Evolutionary conservation across 2,797 vertebrate genomes (phyloP).

Genomic region (Microchirus variegatus): DNA sequence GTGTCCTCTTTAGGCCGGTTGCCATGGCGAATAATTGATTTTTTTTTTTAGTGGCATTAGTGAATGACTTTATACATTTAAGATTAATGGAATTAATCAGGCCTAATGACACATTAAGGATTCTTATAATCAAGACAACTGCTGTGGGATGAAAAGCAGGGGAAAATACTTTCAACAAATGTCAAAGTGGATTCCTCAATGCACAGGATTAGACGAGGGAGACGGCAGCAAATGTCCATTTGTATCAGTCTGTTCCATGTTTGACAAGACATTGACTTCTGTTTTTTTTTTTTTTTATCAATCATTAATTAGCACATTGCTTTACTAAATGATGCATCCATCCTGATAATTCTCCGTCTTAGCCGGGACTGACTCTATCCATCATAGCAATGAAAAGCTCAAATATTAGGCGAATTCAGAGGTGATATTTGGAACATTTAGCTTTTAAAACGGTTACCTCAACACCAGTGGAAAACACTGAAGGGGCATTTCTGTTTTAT

Average conservation of each 20-base stretch:
- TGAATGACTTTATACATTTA: conserved; percentile 72
- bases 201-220: conserved; percentile 4
- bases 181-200: conserved; percentile 35
- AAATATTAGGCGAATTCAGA: background rate
- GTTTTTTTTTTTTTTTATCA: background rate
- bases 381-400: background rate
- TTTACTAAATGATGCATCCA: too few species aligned
- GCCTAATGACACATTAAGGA: conserved; percentile 83
- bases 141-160: conserved; percentile 45
- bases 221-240: background rate
- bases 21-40: conserved; percentile 78
- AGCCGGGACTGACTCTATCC: too few species aligned
- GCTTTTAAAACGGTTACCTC: too few species aligned
- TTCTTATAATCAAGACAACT: conserved; percentile 80
- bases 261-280: background rate
- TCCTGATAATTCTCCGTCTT: too few species aligned
- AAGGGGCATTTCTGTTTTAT: too few species aligned
- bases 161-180: conserved; percentile 27
- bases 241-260: background rate
- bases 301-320: too few species aligned
- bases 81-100: conserved; percentile 82
- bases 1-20: conserved; percentile 56
- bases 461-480: too few species aligned
- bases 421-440: too few species aligned
- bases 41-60: conserved; percentile 59